These are phyloP conservation scores for Margaritifera margaritifera DNA, from an alignment of 2,888 invertebrate species.

Conservation along the genomic window DNA sequence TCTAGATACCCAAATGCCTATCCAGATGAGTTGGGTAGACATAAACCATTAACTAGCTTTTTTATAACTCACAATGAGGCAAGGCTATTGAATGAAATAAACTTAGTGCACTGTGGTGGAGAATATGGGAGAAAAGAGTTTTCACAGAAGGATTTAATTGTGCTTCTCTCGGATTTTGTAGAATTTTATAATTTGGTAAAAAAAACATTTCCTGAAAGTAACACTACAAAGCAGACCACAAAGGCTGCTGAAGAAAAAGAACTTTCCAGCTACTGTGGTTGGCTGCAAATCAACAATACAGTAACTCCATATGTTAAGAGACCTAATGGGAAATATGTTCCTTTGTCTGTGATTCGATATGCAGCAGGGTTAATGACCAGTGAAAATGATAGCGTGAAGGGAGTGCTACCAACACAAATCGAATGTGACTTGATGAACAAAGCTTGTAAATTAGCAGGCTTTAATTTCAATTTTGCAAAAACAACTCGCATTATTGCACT, in stretches of 20 bases:
- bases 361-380: slow-evolving; percentile 62
- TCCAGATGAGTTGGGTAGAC: slow-evolving; percentile 89
- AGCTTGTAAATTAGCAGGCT: slow-evolving; percentile 63
- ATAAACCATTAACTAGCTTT: slow-evolving; percentile 91
- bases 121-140: slow-evolving; percentile 92
- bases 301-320: slow-evolving; percentile 91
- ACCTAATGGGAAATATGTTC: slow-evolving; percentile 86
- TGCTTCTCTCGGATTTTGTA: slow-evolving; percentile 88
- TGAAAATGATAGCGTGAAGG: slow-evolving; percentile 51
- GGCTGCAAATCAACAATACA: slow-evolving; percentile 82
- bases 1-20: slow-evolving; percentile 68
- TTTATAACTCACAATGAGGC: slow-evolving; percentile 94
- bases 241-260: slow-evolving; percentile 4
- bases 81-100: slow-evolving; percentile 91
- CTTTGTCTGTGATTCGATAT: slow-evolving; percentile 76
- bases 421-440: slow-evolving; percentile 66
- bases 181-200: slow-evolving; percentile 88
- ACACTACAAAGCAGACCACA: slow-evolving; percentile 7
- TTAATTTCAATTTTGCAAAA: slow-evolving; percentile 64
- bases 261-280: slow-evolving; percentile 49
- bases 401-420: slow-evolving; percentile 50
- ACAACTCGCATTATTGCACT: slow-evolving; percentile 63
- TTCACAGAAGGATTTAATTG: slow-evolving; percentile 90
- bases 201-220: slow-evolving; percentile 65
- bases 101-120: slow-evolving; percentile 91